A percentile compares a stretch with the other conserved stretches of the same genome.
Conservation (phyloP, 2,888 invertebrate species). For the Anticlea derivata region DNA sequence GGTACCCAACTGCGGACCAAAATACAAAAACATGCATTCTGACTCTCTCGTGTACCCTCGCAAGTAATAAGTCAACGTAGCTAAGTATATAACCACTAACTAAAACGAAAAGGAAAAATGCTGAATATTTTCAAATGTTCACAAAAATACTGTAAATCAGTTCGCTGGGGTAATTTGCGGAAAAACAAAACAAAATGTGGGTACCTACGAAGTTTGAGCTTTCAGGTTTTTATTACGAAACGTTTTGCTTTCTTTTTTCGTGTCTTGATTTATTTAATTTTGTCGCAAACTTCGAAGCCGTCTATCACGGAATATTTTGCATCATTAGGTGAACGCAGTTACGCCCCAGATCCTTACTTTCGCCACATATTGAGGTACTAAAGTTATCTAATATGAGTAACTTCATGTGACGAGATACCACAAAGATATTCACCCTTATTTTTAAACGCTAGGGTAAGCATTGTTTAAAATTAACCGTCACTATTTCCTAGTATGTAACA, state of each 20-base stretch:
- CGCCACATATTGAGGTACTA: neutral
- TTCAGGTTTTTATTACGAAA: constrained; percentile 33
- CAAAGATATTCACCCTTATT: too few relatives aligned
- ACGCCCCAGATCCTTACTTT: constrained; percentile 5
- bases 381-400: constrained; percentile 8
- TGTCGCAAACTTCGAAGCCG: constrained; percentile 20
- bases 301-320: constrained; percentile 20
- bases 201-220: constrained; percentile 25
- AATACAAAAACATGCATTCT: neutral
- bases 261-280: constrained; percentile 24
- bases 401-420: neutral
- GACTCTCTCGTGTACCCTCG: neutral
- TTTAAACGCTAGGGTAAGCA: too few relatives aligned
- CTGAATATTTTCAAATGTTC: constrained; percentile 27
- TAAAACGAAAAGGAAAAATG: constrained; percentile 21
- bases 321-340: constrained; percentile 16
- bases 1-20: neutral
- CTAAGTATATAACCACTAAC: neutral
- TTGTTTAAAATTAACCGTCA: too few relatives aligned
- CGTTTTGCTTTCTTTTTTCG: constrained; percentile 26
- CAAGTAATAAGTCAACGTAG: neutral
- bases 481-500: too few relatives aligned
- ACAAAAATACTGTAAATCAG: constrained; percentile 37
- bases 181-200: constrained; percentile 35
- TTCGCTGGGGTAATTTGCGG: constrained; percentile 34